These are phyloP conservation scores for Macquaria australasica DNA, from an alignment of 2,113 vertebrate genomes.

Conservation along the genomic window DNA sequence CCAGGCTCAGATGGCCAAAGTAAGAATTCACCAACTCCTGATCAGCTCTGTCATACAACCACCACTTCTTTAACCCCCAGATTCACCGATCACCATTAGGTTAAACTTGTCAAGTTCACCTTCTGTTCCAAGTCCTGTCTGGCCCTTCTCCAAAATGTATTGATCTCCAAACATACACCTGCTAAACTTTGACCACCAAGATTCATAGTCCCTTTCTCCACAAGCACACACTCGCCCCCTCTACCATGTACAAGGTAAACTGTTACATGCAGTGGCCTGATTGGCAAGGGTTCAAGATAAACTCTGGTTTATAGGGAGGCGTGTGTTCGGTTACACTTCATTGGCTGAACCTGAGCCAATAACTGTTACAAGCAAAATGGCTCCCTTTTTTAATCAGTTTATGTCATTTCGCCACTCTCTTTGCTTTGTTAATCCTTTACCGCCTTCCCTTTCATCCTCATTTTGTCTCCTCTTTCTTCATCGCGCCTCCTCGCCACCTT, in stretches of 20 bases:
- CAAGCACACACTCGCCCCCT: not conserved
- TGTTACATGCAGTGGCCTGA: slow-evolving; percentile 5
- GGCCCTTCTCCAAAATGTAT: not conserved
- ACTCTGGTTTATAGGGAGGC: slow-evolving; percentile 31
- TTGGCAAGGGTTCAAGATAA: slow-evolving; percentile 52
- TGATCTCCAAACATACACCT: slow-evolving; percentile 23
- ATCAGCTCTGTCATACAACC: not conserved
- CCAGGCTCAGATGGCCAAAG: slow-evolving; percentile 97
- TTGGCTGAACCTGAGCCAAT: not conserved
- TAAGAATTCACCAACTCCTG: slow-evolving; percentile 70
- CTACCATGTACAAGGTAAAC: slow-evolving; percentile 34
- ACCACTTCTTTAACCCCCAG: not conserved
- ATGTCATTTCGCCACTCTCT: not conserved
- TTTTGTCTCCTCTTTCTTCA: slow-evolving; percentile 18
- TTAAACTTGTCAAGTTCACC: not conserved
- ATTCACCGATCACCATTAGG: not conserved
- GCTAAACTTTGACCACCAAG: slow-evolving; percentile 14
- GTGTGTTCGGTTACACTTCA: slow-evolving; percentile 17
- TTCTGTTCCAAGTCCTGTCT: not conserved
- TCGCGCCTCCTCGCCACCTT: not conserved
- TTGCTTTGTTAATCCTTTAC: not conserved
- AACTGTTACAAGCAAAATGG: slow-evolving; percentile 1
- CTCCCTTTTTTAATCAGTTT: not conserved
- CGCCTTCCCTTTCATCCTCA: not conserved
- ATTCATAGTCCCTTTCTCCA: not conserved